phyloP scores from a whole-genome alignment of 2,888 invertebrate species.

The Sthenelais limicola region DNA sequence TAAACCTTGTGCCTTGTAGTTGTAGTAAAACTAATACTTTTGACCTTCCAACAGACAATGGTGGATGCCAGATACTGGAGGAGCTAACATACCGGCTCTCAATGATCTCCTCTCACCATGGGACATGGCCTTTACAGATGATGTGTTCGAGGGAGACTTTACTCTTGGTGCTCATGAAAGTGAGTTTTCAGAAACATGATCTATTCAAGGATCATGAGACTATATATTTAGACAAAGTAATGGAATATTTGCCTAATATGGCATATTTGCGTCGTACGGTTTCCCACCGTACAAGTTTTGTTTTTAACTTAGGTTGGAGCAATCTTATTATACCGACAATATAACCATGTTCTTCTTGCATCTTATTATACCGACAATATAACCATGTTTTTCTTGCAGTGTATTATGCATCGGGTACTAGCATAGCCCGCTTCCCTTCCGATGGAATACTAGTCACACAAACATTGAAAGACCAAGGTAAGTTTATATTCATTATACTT shows the following conservation, averaged over 20 bases:
- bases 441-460: constrained; percentile 80
- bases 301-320: neutral
- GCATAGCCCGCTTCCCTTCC: constrained; percentile 86
- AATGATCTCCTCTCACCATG: constrained; percentile 89
- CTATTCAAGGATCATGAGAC: too few species aligned
- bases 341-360: constrained; percentile 48
- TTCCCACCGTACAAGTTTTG: too few species aligned
- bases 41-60: constrained; percentile 73
- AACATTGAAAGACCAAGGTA: constrained; percentile 87
- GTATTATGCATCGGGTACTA: constrained; percentile 93
- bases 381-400: constrained; percentile 70
- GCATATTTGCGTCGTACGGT: too few species aligned
- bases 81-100: constrained; percentile 93
- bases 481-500: too few species aligned
- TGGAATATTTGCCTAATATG: too few species aligned
- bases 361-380: too few species aligned
- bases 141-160: constrained; percentile 84
- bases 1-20: too few species aligned
- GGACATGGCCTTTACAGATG: constrained; percentile 83
- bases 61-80: constrained; percentile 93
- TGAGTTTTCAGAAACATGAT: too few species aligned
- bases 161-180: constrained; percentile 87
- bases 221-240: too few species aligned
- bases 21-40: too few species aligned
- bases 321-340: too few species aligned